phyloP scores from a whole-genome alignment of 2,113 vertebrate species.

The Salvelinus namaycush region DNA sequence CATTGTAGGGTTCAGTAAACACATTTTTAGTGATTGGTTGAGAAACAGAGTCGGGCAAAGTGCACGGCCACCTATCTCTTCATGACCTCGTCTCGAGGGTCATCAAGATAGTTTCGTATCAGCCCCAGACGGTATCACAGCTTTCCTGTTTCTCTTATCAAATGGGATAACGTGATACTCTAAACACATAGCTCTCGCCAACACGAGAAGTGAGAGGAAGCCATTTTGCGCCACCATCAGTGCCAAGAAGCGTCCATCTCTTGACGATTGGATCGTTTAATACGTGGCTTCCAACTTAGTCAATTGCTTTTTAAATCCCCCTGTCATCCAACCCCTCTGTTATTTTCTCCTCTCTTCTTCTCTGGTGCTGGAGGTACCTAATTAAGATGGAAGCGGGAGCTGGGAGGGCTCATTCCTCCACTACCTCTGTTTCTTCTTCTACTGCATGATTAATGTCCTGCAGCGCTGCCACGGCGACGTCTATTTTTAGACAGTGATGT shows the following conservation, averaged over 20 bases:
- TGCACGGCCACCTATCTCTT: neutral
- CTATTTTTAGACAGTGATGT: conserved; percentile 85
- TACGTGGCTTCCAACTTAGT: no score
- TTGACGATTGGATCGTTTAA: no score
- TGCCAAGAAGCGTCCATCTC: no score
- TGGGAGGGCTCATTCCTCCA: conserved; percentile 6
- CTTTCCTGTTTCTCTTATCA: neutral
- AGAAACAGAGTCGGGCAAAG: neutral
- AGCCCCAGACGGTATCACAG: neutral
- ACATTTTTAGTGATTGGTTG: neutral
- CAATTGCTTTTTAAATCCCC: no score
- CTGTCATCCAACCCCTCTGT: no score
- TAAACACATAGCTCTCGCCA: neutral
- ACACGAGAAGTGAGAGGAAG: neutral
- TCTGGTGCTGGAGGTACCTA: neutral
- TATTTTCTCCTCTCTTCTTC: neutral
- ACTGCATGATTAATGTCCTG: conserved; percentile 78
- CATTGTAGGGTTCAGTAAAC: neutral
- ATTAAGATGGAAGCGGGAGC: no score
- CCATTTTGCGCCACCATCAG: no score
- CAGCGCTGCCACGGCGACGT: conserved; percentile 64
- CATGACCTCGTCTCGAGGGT: neutral
- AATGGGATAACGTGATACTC: neutral
- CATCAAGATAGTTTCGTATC: neutral
- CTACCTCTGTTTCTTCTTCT: conserved; percentile 26